Conservation (phyloP, 1,140 invertebrate species). For the Mya arenaria region DNA sequence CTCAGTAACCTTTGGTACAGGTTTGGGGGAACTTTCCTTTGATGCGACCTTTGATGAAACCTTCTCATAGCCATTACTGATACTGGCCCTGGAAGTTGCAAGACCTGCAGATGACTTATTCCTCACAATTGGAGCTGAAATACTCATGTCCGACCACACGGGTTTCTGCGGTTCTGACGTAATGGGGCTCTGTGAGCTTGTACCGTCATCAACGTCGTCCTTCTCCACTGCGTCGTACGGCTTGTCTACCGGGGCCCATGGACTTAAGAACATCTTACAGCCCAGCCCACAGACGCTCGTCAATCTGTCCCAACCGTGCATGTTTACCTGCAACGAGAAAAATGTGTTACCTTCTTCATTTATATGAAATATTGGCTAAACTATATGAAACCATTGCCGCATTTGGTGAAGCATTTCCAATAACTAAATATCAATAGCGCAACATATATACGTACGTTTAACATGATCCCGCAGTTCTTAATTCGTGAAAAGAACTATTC, state of each 20-base stretch:
- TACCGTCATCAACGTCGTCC: slow-evolving; percentile 29
- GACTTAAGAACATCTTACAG: slow-evolving; percentile 40
- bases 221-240: slow-evolving; percentile 28
- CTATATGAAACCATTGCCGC: no score
- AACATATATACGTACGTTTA: no score
- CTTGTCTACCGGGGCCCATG: slow-evolving; percentile 34
- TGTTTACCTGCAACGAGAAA: slow-evolving; percentile 34
- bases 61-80: background rate
- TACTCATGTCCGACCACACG: slow-evolving; percentile 34
- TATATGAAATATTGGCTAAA: no score
- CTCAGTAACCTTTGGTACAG: no score
- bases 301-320: slow-evolving; percentile 48
- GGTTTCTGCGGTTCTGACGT: slow-evolving; percentile 10
- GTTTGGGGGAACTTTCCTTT: background rate
- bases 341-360: no score
- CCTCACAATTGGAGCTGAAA: slow-evolving; percentile 25
- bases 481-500: no score
- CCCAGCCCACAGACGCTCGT: slow-evolving; percentile 37
- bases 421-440: no score
- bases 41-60: no score
- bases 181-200: no score
- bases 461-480: no score
- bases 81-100: background rate
- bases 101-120: slow-evolving; percentile 43
- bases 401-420: no score